A percentile compares a stretch with the other conserved stretches of the same genome.
Evolutionary conservation across 2,888 invertebrate species (phyloP).

Genomic region (Rhodophaea formosa): DNA sequence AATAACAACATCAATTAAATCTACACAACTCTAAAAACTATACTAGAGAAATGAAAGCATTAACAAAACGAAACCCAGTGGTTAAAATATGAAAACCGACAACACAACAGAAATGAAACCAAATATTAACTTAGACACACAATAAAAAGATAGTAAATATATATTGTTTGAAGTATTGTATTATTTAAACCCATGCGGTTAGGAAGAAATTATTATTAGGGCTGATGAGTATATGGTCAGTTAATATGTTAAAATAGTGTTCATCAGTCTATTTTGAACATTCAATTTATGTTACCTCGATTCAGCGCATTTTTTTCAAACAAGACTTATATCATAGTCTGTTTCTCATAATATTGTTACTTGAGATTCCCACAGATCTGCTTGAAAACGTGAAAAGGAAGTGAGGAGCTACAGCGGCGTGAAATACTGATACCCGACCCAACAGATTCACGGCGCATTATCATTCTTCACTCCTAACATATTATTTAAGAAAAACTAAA

Average conservation of each 20-base stretch:
- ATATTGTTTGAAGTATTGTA: not conserved
- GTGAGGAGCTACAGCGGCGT: too few relatives aligned
- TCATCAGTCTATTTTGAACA: not conserved
- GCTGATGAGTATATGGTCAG: too few relatives aligned
- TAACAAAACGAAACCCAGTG: not conserved
- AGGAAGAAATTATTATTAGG: not conserved
- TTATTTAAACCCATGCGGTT: constrained; percentile 6
- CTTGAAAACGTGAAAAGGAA: too few relatives aligned
- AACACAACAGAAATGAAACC: not conserved
- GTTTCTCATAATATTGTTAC: too few relatives aligned
- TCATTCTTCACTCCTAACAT: too few relatives aligned
- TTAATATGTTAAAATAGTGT: not conserved
- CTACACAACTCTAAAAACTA: not conserved
- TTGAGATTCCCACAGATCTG: too few relatives aligned
- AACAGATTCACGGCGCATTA: too few relatives aligned
- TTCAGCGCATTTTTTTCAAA: too few relatives aligned
- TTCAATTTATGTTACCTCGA: not conserved
- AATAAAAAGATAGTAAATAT: not conserved
- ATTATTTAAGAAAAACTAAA: too few relatives aligned
- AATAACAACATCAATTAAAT: too few relatives aligned
- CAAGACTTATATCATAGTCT: too few relatives aligned
- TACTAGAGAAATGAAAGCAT: not conserved
- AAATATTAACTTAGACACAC: not conserved
- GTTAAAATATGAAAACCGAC: not conserved
- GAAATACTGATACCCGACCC: too few relatives aligned